Percentiles rank a stretch among this genome's conserved stretches.
Conservation (phyloP, 2,113 vertebrate genomes). For the Morone saxatilis region DNA sequence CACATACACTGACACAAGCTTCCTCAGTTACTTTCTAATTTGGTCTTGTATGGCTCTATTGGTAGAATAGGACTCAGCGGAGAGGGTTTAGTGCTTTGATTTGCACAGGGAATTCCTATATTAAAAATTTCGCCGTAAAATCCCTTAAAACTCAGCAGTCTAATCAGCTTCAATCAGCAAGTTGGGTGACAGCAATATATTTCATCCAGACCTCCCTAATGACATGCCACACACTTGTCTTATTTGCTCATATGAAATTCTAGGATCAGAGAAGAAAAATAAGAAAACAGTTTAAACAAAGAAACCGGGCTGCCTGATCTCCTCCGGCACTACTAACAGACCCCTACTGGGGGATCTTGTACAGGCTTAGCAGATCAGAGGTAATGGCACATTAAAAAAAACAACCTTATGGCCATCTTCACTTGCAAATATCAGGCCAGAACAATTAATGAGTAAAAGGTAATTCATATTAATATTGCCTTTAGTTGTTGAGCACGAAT, state of each 20-base stretch:
- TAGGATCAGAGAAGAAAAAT: neutral
- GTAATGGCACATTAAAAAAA: too few relatives aligned
- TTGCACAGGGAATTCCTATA: neutral
- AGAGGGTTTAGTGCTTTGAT: constrained; percentile 1
- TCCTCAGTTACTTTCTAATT: neutral
- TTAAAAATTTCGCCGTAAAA: neutral
- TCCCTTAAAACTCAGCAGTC: neutral
- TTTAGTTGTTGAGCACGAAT: too few relatives aligned
- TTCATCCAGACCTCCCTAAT: neutral
- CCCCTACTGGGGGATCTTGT: too few relatives aligned
- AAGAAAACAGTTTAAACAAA: neutral
- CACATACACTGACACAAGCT: neutral
- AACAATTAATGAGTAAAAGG: too few relatives aligned
- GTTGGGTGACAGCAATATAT: neutral
- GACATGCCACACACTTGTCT: neutral
- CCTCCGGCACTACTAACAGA: neutral
- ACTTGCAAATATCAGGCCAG: too few relatives aligned
- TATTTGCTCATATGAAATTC: neutral
- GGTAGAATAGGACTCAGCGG: neutral
- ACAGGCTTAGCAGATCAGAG: too few relatives aligned
- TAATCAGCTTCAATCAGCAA: constrained; percentile 22
- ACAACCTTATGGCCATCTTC: neutral
- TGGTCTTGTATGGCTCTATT: neutral
- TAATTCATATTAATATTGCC: too few relatives aligned
- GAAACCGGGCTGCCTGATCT: neutral